These are phyloP conservation scores for Sebastes steindachneri DNA, from an alignment of 2,797 vertebrate species.

Conservation along the genomic window DNA sequence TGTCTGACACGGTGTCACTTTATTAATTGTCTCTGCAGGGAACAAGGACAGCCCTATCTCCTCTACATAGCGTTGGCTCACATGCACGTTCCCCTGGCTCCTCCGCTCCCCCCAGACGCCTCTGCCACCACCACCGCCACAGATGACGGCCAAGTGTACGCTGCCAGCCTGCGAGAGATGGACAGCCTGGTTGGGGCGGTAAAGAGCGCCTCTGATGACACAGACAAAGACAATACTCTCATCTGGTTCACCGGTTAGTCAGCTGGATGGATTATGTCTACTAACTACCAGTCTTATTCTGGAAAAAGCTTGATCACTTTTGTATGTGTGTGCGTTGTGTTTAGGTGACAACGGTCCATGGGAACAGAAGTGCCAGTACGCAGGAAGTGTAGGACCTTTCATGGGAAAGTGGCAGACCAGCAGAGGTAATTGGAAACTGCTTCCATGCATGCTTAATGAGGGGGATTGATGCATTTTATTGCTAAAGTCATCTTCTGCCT, in stretches of 20 bases:
- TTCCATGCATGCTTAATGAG: neutral
- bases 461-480: neutral
- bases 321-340: neutral
- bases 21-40: conserved; percentile 69
- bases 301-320: neutral
- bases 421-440: conserved; percentile 81
- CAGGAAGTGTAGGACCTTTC: conserved; percentile 90
- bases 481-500: neutral
- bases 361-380: conserved; percentile 94
- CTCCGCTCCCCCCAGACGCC: conserved; percentile 54
- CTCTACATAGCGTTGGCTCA: conserved; percentile 92
- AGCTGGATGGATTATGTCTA: neutral
- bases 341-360: conserved; percentile 98
- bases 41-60: conserved; percentile 86
- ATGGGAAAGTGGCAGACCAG: conserved; percentile 90
- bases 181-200: conserved; percentile 89
- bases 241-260: conserved; percentile 92
- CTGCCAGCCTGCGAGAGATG: conserved; percentile 88
- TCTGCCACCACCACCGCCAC: neutral
- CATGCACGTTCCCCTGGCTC: conserved; percentile 93
- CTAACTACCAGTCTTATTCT: neutral
- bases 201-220: conserved; percentile 77
- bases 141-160: conserved; percentile 65
- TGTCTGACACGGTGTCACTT: neutral
- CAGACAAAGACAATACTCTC: conserved; percentile 83